Base-by-base conservation (phyloP, 2,888 invertebrate species). In the Pseudococcus longispinus region DNA sequence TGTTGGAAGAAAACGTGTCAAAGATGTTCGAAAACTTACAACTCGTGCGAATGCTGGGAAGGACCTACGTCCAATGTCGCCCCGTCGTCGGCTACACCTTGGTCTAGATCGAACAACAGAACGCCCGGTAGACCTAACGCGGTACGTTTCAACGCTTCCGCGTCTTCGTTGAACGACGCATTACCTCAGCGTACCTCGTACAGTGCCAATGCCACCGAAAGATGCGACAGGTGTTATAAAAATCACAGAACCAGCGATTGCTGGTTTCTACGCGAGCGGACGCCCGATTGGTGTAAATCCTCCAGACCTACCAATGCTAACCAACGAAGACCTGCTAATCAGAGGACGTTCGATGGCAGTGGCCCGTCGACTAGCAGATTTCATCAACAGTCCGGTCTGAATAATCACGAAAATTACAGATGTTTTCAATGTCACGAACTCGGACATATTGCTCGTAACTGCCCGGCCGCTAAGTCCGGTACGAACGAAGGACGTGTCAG, bases 381-480 rank as follows among this genome's bases (percentile, higher is more conserved):
- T 18, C 51, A 51, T 51, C 51, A 51, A n/a, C 51, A 51, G n/a
- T 51, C 51, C 51, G 51, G 60, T 11, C 20, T 23, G n/a, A 32
- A 26, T 55, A 55, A 15, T 51, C 51, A 55, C 83, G 83, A 83
- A 42, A 46, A 42, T 46, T 42, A 55, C 55, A 44, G 42, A 51
- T 83, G 83, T 26, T 83, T 51, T n/a, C 83, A 83, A 2, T 83
- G 83, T 32, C 29, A 51, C 11, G 51, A 83, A 32, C 8, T 83
- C n/a, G 83, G 83, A 9, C 83, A 83, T 26, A 83, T 83, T 26
- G 51, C 51, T 29, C 46, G 51, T 23, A 83, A 83, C 26, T 83
- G 83, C n/a, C 51, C 83, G 26, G 20, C 42, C 11, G 77, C 42
- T 13, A 74, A 32, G 37, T 13, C 18, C 20, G 20, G 20, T 20